A percentile compares a stretch with the other conserved stretches of the same genome.
phyloP scores from a whole-genome alignment of 2,888 invertebrate species.

The Hemistola chrysoprasaria region DNA sequence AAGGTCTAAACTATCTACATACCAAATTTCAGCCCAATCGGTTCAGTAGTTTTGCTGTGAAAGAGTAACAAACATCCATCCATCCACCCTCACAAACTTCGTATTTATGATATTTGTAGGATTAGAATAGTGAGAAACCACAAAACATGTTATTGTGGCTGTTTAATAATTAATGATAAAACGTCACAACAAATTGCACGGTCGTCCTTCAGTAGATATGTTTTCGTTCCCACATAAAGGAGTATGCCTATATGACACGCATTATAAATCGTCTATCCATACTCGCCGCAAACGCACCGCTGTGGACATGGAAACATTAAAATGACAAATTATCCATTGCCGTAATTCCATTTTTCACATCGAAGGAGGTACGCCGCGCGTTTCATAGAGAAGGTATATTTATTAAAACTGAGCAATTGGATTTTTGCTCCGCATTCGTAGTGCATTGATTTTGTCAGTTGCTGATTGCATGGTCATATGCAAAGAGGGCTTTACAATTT shows the following conservation, averaged over 20 bases:
- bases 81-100: too few species aligned
- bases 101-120: too few species aligned
- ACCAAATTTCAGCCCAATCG: too few species aligned
- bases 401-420: conserved; percentile 56
- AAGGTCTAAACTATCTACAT: too few species aligned
- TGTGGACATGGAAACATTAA: conserved; percentile 66
- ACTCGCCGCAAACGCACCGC: conserved; percentile 53
- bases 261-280: conserved; percentile 63
- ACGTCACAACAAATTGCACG: conserved; percentile 54
- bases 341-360: conserved; percentile 67
- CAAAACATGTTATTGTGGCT: too few species aligned
- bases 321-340: conserved; percentile 70
- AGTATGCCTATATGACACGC: conserved; percentile 45
- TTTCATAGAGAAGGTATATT: conserved; percentile 42
- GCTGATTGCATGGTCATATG: conserved; percentile 1
- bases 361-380: conserved; percentile 47
- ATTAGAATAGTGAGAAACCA: too few species aligned
- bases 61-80: too few species aligned
- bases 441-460: not conserved
- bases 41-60: too few species aligned
- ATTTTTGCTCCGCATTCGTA: conserved; percentile 29
- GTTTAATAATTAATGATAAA: conserved; percentile 16
- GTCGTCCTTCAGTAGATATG: conserved; percentile 48
- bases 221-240: conserved; percentile 46
- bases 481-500: too few species aligned